A percentile compares a stretch with the other conserved stretches of the same genome.
Conservation (phyloP, 2,113 vertebrate genomes). For the Numenius arquata region DNA sequence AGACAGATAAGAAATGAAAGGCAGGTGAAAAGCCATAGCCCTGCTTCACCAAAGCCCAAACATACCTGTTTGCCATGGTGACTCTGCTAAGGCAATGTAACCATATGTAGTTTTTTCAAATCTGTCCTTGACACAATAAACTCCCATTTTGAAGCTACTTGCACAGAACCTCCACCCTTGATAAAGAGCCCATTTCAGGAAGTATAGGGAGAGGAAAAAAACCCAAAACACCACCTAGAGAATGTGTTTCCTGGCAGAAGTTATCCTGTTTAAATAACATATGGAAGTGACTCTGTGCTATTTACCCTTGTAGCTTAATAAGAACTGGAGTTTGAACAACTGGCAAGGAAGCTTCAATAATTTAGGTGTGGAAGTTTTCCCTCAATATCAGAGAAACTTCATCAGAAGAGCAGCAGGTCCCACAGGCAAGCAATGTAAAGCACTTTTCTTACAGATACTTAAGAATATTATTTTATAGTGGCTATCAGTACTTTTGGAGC, state of each 20-base stretch:
- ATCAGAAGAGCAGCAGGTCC: background rate
- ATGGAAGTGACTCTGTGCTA: accelerated
- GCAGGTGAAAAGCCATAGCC: accelerated
- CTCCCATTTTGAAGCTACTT: background rate
- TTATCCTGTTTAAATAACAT: background rate
- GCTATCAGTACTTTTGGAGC: background rate
- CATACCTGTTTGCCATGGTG: background rate
- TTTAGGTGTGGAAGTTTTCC: background rate
- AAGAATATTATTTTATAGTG: background rate
- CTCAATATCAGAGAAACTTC: background rate
- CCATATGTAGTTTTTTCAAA: accelerated
- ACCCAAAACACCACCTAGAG: no score
- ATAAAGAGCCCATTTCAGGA: background rate
- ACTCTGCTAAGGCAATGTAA: background rate
- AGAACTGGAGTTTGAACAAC: background rate
- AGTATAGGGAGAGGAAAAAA: background rate
- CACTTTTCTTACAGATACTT: background rate
- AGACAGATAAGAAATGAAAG: background rate
- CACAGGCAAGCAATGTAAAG: background rate
- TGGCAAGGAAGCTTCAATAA: background rate
- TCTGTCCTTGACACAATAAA: background rate
- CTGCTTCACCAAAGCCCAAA: background rate
- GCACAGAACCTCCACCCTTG: background rate
- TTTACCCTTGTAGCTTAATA: background rate
- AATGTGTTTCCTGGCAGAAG: background rate